Conservation (phyloP, 2,113 vertebrate genomes). For the Lagopus leucura region DNA sequence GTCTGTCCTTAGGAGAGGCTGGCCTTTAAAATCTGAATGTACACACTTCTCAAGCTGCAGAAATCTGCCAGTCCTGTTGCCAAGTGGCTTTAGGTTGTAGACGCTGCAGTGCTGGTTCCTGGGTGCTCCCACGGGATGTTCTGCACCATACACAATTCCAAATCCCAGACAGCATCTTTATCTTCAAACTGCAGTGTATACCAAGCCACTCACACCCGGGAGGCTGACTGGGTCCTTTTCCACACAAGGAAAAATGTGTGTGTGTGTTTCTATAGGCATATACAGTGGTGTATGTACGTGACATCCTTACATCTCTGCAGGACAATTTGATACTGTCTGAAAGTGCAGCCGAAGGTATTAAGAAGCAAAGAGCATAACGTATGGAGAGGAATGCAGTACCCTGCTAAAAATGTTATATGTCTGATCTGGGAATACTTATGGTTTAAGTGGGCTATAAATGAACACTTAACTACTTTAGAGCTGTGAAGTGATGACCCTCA, state of each 20-base stretch:
- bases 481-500: constrained; percentile 51
- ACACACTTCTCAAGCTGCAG: constrained; percentile 48
- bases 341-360: constrained; percentile 39
- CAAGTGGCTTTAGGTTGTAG: constrained; percentile 49
- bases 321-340: not conserved
- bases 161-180: not conserved
- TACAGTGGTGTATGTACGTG: not conserved
- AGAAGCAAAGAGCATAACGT: constrained; percentile 1
- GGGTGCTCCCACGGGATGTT: not conserved
- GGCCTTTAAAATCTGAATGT: constrained; percentile 54
- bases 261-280: not conserved
- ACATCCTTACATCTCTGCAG: not conserved
- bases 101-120: not conserved
- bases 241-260: not conserved
- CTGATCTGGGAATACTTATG: constrained; percentile 22
- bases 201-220: not conserved
- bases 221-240: not conserved
- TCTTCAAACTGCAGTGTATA: not conserved
- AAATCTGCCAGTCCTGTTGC: constrained; percentile 38
- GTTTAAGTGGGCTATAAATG: constrained; percentile 60
- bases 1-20: constrained; percentile 21
- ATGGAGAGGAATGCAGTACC: not conserved
- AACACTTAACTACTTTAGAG: constrained; percentile 40
- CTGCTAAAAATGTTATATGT: constrained; percentile 28
- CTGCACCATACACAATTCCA: not conserved